phyloP scores from a whole-genome alignment of 2,797 vertebrate genomes.

The Meda fulgida region DNA sequence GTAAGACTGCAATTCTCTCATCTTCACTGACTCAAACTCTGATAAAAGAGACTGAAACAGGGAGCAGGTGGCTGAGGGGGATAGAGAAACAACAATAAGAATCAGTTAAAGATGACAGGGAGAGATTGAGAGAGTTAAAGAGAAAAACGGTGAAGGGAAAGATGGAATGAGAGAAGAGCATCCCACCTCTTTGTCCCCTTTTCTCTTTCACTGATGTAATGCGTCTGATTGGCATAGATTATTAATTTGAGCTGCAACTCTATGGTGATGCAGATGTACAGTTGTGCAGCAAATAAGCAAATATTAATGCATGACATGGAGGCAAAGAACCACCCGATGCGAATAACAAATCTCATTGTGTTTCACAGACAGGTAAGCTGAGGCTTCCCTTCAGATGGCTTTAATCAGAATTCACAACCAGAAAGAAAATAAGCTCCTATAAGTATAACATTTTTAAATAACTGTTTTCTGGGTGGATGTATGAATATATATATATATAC shows the following conservation, averaged over 20 bases:
- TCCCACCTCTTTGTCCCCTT: not conserved
- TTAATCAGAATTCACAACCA: slow-evolving; percentile 7
- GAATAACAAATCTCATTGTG: not conserved
- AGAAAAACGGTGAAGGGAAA: slow-evolving; percentile 31
- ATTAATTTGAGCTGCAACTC: slow-evolving; percentile 34
- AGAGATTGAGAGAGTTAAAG: slow-evolving; percentile 17
- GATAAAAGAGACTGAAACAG: slow-evolving; percentile 20
- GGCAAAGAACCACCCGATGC: not conserved
- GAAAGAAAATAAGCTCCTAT: slow-evolving; percentile 6
- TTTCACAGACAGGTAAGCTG: not conserved
- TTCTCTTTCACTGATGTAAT: slow-evolving; percentile 16
- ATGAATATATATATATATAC: too few relatives aligned
- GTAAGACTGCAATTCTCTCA: slow-evolving; percentile 41
- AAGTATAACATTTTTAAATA: not conserved
- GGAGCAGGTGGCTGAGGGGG: not conserved
- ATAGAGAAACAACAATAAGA: slow-evolving; percentile 33
- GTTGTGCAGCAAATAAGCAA: not conserved
- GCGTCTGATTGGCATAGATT: slow-evolving; percentile 52
- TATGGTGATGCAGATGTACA: not conserved
- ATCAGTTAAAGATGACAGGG: slow-evolving; percentile 35
- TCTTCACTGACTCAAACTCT: slow-evolving; percentile 39
- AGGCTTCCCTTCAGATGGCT: not conserved
- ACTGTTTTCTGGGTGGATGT: too few relatives aligned
- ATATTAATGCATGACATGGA: not conserved
- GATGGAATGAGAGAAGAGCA: slow-evolving; percentile 2